Percentiles rank a stretch among this genome's conserved stretches.
These are phyloP conservation scores for Synergus umbraculus DNA, from an alignment of 2,888 invertebrate species.

Conservation along the genomic window DNA sequence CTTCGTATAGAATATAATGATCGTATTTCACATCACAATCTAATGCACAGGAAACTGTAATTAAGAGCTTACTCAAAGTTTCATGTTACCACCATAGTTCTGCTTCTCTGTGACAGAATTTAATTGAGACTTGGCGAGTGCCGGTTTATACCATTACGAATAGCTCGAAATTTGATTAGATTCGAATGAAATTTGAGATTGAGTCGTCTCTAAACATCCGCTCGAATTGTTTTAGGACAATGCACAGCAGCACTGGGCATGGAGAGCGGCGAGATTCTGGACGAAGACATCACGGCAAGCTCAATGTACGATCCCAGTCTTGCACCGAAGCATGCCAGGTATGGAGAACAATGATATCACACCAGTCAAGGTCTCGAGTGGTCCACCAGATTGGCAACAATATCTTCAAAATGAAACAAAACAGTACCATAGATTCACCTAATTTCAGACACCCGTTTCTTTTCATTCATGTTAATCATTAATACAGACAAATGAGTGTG, in stretches of 20 bases:
- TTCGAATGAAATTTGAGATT: conserved; percentile 47
- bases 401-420: conserved; percentile 15
- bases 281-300: conserved; percentile 75
- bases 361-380: conserved; percentile 45
- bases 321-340: conserved; percentile 75
- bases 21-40: not conserved
- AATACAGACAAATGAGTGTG: too few relatives aligned
- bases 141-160: not conserved
- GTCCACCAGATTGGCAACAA: conserved; percentile 30
- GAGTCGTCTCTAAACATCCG: conserved; percentile 51
- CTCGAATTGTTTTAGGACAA: conserved; percentile 73
- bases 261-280: conserved; percentile 75
- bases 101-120: not conserved
- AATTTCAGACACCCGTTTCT: too few relatives aligned
- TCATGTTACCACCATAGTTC: not conserved
- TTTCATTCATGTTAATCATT: too few relatives aligned
- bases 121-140: not conserved
- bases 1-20: not conserved
- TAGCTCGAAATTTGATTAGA: conserved; percentile 40
- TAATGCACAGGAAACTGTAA: not conserved
- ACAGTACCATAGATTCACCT: not conserved
- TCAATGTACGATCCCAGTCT: conserved; percentile 75
- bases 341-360: conserved; percentile 66
- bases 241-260: conserved; percentile 72
- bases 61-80: not conserved